These are phyloP conservation scores for Oncorhynchus gorbuscha DNA, from an alignment of 2,113 vertebrate genomes.

Conservation along the genomic window DNA sequence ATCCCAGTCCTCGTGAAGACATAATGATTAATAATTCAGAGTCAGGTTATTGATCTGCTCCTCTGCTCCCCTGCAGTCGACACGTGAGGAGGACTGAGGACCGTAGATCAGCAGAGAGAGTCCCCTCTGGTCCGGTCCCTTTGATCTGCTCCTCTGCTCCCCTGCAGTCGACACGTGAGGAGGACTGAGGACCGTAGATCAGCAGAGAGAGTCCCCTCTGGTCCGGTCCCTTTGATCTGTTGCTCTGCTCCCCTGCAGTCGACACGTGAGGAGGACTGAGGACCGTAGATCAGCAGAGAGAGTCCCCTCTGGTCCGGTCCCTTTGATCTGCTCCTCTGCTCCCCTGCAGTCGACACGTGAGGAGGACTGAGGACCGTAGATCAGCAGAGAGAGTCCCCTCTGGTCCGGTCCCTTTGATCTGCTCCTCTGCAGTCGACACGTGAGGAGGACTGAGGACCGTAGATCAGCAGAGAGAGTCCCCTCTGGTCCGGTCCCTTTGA, in stretches of 20 bases:
- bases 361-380: slow-evolving; percentile 19
- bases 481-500: slow-evolving; percentile 35
- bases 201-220: slow-evolving; percentile 33
- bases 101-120: slow-evolving; percentile 30
- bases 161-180: slow-evolving; percentile 29
- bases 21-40: slow-evolving; percentile 58
- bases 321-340: slow-evolving; percentile 36
- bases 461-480: slow-evolving; percentile 36
- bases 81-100: slow-evolving; percentile 26
- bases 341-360: no score
- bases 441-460: slow-evolving; percentile 24
- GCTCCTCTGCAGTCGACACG: slow-evolving; percentile 13
- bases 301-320: slow-evolving; percentile 28
- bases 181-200: slow-evolving; percentile 27
- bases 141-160: slow-evolving; percentile 34
- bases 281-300: slow-evolving; percentile 28
- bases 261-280: slow-evolving; percentile 27
- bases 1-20: background rate
- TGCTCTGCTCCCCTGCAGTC: no score
- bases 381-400: slow-evolving; percentile 37
- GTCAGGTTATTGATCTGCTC: slow-evolving; percentile 43
- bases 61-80: slow-evolving; percentile 46
- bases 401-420: slow-evolving; percentile 39
- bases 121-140: slow-evolving; percentile 30
- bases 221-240: slow-evolving; percentile 37